These are phyloP conservation scores for Sisor rabdophorus DNA, from an alignment of 2,113 vertebrate genomes.

Conservation along the genomic window DNA sequence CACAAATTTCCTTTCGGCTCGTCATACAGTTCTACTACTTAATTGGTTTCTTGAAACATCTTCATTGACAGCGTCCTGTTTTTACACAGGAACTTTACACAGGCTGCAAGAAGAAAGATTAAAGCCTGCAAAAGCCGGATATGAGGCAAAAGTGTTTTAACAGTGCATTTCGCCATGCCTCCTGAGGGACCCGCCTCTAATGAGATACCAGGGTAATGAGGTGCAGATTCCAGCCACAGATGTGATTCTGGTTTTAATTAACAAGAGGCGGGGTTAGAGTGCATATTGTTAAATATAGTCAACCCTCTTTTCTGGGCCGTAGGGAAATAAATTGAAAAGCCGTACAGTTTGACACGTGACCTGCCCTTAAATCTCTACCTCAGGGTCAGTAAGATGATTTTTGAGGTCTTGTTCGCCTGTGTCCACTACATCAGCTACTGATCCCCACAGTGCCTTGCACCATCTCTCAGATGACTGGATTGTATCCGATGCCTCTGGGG, in stretches of 20 bases:
- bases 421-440: constrained; percentile 41
- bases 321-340: constrained; percentile 45
- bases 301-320: constrained; percentile 60
- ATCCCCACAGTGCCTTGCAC: constrained; percentile 30
- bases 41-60: constrained; percentile 49
- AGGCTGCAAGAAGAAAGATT: constrained; percentile 49
- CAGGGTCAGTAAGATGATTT: constrained; percentile 57
- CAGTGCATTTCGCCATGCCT: constrained; percentile 47
- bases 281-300: constrained; percentile 75
- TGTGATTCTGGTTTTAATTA: constrained; percentile 77
- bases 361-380: constrained; percentile 42
- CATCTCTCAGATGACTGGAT: constrained; percentile 58
- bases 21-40: constrained; percentile 37
- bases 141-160: constrained; percentile 64
- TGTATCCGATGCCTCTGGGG: constrained; percentile 58
- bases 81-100: constrained; percentile 53
- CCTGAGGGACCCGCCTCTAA: constrained; percentile 63
- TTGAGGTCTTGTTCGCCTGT: constrained; percentile 37
- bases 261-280: constrained; percentile 53
- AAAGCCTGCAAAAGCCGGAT: constrained; percentile 61
- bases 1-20: constrained; percentile 12
- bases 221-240: constrained; percentile 69
- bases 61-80: constrained; percentile 23
- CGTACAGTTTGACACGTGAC: constrained; percentile 22
- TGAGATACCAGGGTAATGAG: constrained; percentile 77